phyloP scores from a whole-genome alignment of 2,113 vertebrate species.

The Eurystomus gularis region DNA sequence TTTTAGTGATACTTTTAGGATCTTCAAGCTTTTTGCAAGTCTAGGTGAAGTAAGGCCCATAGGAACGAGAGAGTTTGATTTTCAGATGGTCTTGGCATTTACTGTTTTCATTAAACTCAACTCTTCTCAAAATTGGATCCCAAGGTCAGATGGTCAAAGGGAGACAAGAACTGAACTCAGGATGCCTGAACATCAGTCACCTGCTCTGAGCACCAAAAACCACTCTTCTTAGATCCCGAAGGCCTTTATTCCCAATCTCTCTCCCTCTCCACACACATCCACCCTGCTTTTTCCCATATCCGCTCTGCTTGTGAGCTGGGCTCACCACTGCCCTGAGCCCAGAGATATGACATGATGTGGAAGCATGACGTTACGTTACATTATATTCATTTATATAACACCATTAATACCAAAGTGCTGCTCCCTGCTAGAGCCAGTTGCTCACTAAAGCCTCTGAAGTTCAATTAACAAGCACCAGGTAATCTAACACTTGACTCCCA shows the following conservation, averaged over 20 bases:
- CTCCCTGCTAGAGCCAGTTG: slow-evolving; percentile 61
- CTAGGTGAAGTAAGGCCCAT: not conserved
- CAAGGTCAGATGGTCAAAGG: not conserved
- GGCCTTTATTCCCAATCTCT: not conserved
- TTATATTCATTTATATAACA: slow-evolving; percentile 57
- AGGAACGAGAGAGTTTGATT: not conserved
- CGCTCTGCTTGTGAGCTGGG: not conserved
- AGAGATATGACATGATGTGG: not conserved
- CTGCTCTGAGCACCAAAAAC: not conserved
- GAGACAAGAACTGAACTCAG: not conserved
- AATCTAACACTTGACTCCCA: slow-evolving; percentile 68
- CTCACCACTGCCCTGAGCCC: not conserved
- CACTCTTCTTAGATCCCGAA: not conserved
- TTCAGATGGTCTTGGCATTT: not conserved
- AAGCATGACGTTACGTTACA: slow-evolving; percentile 20
- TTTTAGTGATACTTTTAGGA: not conserved
- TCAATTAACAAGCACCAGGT: slow-evolving; percentile 70
- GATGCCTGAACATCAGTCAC: not conserved
- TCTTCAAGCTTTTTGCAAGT: not conserved
- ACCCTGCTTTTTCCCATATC: not conserved
- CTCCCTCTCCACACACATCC: not conserved
- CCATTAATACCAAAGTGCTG: slow-evolving; percentile 48
- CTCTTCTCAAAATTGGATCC: not conserved
- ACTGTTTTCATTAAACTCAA: not conserved
- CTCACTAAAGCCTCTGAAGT: slow-evolving; percentile 61